phyloP scores from a whole-genome alignment of 2,113 vertebrate species.

The Alces alces region DNA sequence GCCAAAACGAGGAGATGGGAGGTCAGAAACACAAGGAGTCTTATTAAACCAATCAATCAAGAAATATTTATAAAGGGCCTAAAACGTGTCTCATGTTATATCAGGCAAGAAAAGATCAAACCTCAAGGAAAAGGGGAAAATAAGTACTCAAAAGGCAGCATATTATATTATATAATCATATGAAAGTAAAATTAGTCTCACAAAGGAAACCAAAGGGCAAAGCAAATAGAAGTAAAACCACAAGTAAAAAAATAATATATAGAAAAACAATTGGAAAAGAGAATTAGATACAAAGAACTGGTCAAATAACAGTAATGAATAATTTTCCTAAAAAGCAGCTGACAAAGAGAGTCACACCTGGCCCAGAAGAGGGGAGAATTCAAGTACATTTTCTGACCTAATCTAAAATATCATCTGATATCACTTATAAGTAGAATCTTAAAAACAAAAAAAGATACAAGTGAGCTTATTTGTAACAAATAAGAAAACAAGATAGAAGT shows the following conservation, averaged over 20 bases:
- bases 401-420: background rate
- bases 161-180: background rate
- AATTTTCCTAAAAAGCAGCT: background rate
- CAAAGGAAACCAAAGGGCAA: background rate
- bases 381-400: background rate
- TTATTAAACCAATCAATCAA: constrained; percentile 52
- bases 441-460: background rate
- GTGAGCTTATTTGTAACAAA: background rate
- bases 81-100: background rate
- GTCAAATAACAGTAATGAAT: background rate
- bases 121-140: background rate
- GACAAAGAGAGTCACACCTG: background rate
- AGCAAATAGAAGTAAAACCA: background rate
- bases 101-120: constrained; percentile 15
- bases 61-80: constrained; percentile 17
- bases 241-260: background rate
- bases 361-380: background rate
- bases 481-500: background rate
- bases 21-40: background rate
- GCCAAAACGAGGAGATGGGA: background rate
- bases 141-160: background rate
- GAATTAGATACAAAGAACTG: background rate
- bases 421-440: background rate
- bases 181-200: background rate
- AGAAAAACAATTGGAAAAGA: background rate